Base-by-base conservation (phyloP, 2,113 vertebrate genomes). In the Onychostruthus taczanowskii region DNA sequence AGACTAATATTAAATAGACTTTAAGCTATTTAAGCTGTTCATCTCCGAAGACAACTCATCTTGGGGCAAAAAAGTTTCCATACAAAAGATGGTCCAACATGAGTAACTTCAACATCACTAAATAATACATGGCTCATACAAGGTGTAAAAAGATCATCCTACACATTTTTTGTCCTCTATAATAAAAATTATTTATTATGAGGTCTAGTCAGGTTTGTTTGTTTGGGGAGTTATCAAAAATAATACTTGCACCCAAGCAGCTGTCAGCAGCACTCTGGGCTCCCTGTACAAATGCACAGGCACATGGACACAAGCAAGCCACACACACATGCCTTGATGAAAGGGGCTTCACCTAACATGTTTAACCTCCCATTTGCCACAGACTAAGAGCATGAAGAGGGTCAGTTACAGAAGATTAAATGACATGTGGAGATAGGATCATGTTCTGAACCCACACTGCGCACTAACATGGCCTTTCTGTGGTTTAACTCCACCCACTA, bases 361-460 rank as follows among this genome's bases (percentile, higher is more conserved):
- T 89, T 92, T 84, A 86, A 73, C 37, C 87, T 91, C 52, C 82
- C 67, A 64, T 87, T 91, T 90, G 53, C 56, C 47, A 86, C 28
- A 63, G 24, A 77, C 23, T 31, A 90, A 75, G 76, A 93, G 76
- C 64, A 53, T 68, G 56, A 78, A 86, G 47, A 67, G 33, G 52
- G 93, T 56, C 68, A 78, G 84, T 78, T 81, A 93, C 80, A 89
- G 87, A 84, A 68, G 64, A 90, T 84, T 78, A 94, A 77, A 59
- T 55, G 76, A 84, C 86, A 84, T 24, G 1, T 86, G 73, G 59
- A 59, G 47, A 67, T 9, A 37, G 52, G 64, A 64, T 92, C 92
- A 52, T 27, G 58, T 79, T 88, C 87, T 82, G 66, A 93, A 56
- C 24, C 22, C 62, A 74, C 1, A 4, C 47, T 44, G 69, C 55